These are phyloP conservation scores for Lynx canadensis DNA, from an alignment of 2,113 vertebrate genomes.

Conservation along the genomic window DNA sequence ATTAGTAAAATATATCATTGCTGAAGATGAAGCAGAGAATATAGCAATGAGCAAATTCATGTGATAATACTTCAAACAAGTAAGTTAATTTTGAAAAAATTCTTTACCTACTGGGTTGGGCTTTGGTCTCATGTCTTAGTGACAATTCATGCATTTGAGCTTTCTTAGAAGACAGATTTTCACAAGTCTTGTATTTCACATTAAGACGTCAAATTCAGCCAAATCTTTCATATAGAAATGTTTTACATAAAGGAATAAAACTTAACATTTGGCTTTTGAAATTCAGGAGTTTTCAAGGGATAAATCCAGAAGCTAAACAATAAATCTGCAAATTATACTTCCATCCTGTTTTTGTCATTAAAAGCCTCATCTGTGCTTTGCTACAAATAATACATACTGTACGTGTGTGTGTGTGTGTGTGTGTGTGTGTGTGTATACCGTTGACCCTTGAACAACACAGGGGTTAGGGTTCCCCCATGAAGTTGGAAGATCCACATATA, in stretches of 20 bases:
- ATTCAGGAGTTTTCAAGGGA: slow-evolving; percentile 48
- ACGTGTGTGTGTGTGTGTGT: neutral
- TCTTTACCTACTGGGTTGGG: neutral
- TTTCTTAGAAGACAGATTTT: slow-evolving; percentile 40
- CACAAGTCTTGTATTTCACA: slow-evolving; percentile 8
- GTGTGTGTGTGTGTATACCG: neutral
- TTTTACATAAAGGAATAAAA: slow-evolving; percentile 26
- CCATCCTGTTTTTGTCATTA: neutral
- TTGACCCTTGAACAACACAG: neutral
- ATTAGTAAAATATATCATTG: slow-evolving; percentile 39
- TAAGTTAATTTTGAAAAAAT: neutral
- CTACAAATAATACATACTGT: neutral
- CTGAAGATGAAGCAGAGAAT: slow-evolving; percentile 33
- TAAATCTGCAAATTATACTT: slow-evolving; percentile 9
- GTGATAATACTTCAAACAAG: slow-evolving; percentile 39
- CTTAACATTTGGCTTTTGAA: slow-evolving; percentile 41
- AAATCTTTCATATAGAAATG: slow-evolving; percentile 9
- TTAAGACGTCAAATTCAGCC: neutral
- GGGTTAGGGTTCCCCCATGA: neutral
- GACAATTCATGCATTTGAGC: slow-evolving; percentile 38
- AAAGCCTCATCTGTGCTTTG: neutral
- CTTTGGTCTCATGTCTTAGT: slow-evolving; percentile 31
- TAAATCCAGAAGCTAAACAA: neutral
- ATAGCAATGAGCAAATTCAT: slow-evolving; percentile 35
- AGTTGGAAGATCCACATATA: neutral